A percentile compares a stretch with the other conserved stretches of the same genome.
Conservation (phyloP, 2,797 vertebrate species). For the Muraenolepis orangiensis region DNA sequence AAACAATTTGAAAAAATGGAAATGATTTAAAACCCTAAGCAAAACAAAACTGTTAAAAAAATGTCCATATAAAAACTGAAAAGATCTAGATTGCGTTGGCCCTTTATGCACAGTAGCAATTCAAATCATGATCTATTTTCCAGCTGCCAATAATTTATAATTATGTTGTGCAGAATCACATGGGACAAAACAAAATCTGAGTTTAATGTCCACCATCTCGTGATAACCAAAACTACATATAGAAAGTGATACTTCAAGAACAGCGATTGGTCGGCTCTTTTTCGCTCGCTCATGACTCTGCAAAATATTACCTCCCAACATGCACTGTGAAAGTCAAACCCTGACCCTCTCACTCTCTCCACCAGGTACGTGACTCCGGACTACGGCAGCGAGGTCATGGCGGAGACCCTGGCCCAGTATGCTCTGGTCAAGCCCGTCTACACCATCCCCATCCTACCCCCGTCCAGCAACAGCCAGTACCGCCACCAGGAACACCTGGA, state of each 20-base stretch:
- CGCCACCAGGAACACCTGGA: conserved; percentile 93
- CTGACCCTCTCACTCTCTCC: not conserved
- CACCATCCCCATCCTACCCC: conserved; percentile 89
- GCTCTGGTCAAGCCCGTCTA: conserved; percentile 92
- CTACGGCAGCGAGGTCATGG: conserved; percentile 91
- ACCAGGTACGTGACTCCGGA: conserved; percentile 89
- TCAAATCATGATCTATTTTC: not conserved
- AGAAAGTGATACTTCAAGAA: not conserved
- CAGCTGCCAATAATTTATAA: not conserved
- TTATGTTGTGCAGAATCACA: too few relatives aligned
- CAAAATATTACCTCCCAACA: not conserved
- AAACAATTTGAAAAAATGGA: too few relatives aligned
- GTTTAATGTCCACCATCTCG: not conserved
- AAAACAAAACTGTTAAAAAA: too few relatives aligned
- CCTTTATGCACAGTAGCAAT: too few relatives aligned
- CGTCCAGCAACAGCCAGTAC: conserved; percentile 87
- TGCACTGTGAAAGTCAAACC: not conserved
- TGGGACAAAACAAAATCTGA: not conserved
- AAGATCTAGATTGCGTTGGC: too few relatives aligned
- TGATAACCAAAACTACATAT: not conserved
- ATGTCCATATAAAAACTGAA: too few relatives aligned
- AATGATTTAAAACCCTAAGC: too few relatives aligned
- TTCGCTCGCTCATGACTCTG: not conserved
- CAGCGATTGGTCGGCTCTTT: not conserved
- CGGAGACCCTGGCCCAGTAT: conserved; percentile 91